These are phyloP conservation scores for Himalopsyche anomala DNA, from an alignment of 2,888 invertebrate species.

Conservation along the genomic window DNA sequence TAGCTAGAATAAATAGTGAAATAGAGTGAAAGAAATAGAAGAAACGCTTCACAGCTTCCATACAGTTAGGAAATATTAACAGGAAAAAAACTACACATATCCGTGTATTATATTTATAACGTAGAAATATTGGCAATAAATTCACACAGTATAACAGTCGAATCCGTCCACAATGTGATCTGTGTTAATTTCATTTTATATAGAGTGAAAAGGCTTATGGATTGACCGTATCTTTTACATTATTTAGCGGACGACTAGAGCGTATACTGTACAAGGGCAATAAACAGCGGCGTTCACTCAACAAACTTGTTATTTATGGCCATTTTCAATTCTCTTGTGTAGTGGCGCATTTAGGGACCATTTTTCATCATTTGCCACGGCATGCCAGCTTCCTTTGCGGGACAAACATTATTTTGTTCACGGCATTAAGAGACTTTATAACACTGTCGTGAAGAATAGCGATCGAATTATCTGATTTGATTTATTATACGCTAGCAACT, in stretches of 20 bases:
- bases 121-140: too few relatives aligned
- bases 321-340: slow-evolving; percentile 65
- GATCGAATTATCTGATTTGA: slow-evolving; percentile 13
- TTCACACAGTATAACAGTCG: too few relatives aligned
- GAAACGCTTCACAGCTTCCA: too few relatives aligned
- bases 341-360: slow-evolving; percentile 63
- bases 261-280: slow-evolving; percentile 1
- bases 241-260: slow-evolving; percentile 2
- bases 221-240: neutral
- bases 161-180: too few relatives aligned
- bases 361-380: slow-evolving; percentile 65
- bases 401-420: slow-evolving; percentile 51
- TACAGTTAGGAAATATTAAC: too few relatives aligned
- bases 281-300: slow-evolving; percentile 24
- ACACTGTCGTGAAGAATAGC: neutral
- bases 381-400: slow-evolving; percentile 52
- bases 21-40: too few relatives aligned
- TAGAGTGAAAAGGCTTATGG: neutral
- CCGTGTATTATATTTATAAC: too few relatives aligned
- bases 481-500: neutral
- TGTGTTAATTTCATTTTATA: too few relatives aligned
- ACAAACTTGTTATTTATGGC: slow-evolving; percentile 65
- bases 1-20: too few relatives aligned
- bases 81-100: too few relatives aligned
- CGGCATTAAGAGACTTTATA: slow-evolving; percentile 48